Evolutionary conservation across 2,113 vertebrate species (phyloP).

Genomic region (Tringa solitaria): DNA sequence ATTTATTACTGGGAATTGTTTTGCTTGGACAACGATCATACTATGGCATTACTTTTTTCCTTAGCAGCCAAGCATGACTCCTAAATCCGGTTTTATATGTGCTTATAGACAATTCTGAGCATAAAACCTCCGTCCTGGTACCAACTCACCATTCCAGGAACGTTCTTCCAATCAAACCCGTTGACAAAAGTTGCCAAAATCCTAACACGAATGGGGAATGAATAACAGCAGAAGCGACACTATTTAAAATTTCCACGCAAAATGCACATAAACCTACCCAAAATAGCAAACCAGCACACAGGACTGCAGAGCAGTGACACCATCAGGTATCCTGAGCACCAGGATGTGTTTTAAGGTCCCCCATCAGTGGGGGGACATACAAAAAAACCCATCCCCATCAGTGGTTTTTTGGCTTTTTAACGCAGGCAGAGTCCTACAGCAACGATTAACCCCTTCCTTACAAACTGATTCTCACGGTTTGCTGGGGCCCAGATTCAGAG

Average conservation of each 20-base stretch:
- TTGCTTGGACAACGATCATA: background rate
- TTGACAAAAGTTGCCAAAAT: background rate
- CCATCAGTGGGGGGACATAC: too few species aligned
- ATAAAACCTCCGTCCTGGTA: background rate
- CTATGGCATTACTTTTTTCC: background rate
- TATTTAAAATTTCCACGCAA: background rate
- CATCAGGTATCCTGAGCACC: background rate
- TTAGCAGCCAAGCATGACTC: background rate
- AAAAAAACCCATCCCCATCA: too few species aligned
- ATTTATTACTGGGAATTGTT: background rate
- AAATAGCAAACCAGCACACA: background rate
- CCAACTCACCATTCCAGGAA: background rate
- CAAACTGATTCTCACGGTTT: background rate
- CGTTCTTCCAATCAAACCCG: background rate
- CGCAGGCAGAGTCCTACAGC: background rate
- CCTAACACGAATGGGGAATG: background rate
- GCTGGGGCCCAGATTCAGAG: background rate
- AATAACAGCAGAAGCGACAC: background rate
- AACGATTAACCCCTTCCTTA: background rate
- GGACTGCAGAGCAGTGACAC: background rate
- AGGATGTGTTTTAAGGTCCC: background rate
- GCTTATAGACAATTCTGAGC: too few species aligned
- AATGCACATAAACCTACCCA: background rate
- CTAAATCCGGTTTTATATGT: background rate
- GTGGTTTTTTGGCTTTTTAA: background rate